Evolutionary conservation across 2,113 vertebrate species (phyloP).

Genomic region (Athene cunicularia): DNA sequence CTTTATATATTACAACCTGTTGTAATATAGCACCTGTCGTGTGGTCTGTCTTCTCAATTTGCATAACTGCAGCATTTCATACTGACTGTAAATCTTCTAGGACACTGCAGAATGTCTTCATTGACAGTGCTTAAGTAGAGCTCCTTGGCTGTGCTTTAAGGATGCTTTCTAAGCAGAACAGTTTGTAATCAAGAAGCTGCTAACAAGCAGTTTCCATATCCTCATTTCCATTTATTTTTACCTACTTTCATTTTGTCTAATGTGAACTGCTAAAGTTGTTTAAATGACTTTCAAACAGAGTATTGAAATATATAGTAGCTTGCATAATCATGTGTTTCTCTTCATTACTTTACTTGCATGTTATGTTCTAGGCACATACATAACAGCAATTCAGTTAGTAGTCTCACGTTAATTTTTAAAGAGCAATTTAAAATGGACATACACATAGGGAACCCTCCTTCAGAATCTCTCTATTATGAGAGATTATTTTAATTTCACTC

Average conservation of each 20-base stretch:
- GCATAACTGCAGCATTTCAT: not conserved
- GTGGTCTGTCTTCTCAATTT: not conserved
- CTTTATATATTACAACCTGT: not conserved
- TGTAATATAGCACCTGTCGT: not conserved
- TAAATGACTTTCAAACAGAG: not conserved
- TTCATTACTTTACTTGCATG: not conserved
- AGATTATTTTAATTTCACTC: constrained; percentile 13
- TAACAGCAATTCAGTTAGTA: not conserved
- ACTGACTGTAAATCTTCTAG: not conserved
- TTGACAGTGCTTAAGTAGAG: not conserved
- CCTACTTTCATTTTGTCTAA: not conserved
- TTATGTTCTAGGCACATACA: not conserved
- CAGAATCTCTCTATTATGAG: not conserved
- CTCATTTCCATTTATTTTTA: not conserved
- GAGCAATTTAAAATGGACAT: not conserved
- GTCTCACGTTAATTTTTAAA: constrained; percentile 35
- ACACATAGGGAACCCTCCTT: not conserved
- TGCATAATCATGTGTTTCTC: not conserved
- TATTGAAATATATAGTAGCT: not conserved
- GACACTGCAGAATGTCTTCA: not conserved
- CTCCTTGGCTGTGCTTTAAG: not conserved
- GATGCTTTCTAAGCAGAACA: not conserved
- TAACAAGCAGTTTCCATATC: constrained; percentile 9
- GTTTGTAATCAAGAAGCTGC: not conserved
- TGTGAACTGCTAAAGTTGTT: not conserved